Base-by-base conservation (phyloP, 2,888 invertebrate species). In the Drosophila mayaguana region DNA sequence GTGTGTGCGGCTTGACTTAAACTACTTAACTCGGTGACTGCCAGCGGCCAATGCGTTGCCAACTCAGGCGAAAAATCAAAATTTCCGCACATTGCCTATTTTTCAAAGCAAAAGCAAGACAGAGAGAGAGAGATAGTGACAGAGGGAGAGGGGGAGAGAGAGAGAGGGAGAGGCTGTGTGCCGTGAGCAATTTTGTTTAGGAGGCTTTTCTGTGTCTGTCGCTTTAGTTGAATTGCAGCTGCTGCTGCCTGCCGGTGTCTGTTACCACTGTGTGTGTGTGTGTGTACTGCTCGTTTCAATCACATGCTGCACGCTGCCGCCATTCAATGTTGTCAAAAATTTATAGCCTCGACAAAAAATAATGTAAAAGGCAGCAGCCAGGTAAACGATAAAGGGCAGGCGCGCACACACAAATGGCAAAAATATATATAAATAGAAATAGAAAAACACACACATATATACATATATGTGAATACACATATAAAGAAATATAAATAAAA, bases 51-150 rank as follows among this genome's bases (percentile, higher is more conserved):
- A 53, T 68, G 66, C 51, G 72, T 67, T 88, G 83, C 83, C 80
- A 88, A 78, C 72, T 88, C 72, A 80, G 79, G 87, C 87, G 80
- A 76, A 85, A 87, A 89, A 90, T 88, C 83, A 88, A 87, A 89
- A 90, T 89, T 86, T 83, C 87, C 85, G 74, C 84, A 87, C 81
- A 85, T 83, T 88, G 87, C 86, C 88, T 86, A 82, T 77, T 85
- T 85, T 74, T 60, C 78, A 79, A 81, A 77, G 65, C 62, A 55
- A 53, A 61, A 14, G 34, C 3, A 4, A 12, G 34, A 34, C 12
- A 12, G 12, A 34, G 36, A 2, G 14, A 14, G 14, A 6, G 36
- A 36, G 34, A 36, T 5, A 36, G 36, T 0, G 4, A 36, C 14
- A 6, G 36, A 36, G 36, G 6, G 36, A 36, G 36, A 36, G 14